Conservation (phyloP, 30 jellyfish, hydroid and myxozoan species). For the Chrysaora quinquecirrha region DNA sequence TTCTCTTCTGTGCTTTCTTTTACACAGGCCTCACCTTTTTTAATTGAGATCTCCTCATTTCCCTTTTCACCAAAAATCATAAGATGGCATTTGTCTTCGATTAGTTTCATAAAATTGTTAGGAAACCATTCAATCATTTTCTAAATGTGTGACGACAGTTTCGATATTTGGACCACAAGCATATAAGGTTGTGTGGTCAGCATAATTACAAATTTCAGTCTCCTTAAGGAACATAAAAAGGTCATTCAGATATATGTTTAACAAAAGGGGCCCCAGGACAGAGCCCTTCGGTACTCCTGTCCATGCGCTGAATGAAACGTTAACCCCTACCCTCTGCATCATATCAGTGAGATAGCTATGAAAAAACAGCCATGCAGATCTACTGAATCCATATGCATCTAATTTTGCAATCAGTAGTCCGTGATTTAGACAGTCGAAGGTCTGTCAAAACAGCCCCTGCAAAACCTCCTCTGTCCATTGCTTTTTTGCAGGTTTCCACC, state of each 20-base stretch:
- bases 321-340: conserved; percentile 2
- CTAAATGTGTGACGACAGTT: background rate
- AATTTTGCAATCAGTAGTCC: background rate
- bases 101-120: too few relatives aligned
- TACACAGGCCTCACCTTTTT: background rate
- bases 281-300: background rate
- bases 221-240: background rate
- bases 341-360: background rate
- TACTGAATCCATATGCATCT: background rate
- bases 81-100: too few relatives aligned
- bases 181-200: background rate
- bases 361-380: background rate
- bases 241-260: background rate
- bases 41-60: background rate
- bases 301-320: background rate
- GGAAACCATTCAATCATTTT: too few relatives aligned
- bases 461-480: background rate
- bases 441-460: background rate
- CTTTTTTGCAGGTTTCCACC: background rate
- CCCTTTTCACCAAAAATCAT: conserved; percentile 2
- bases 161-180: conserved; percentile 1
- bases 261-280: conserved; percentile 3
- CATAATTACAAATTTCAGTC: background rate
- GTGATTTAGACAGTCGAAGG: background rate
- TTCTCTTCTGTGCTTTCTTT: background rate